Base-by-base conservation (phyloP, 2,113 vertebrate genomes). In the Sisor rabdophorus region DNA sequence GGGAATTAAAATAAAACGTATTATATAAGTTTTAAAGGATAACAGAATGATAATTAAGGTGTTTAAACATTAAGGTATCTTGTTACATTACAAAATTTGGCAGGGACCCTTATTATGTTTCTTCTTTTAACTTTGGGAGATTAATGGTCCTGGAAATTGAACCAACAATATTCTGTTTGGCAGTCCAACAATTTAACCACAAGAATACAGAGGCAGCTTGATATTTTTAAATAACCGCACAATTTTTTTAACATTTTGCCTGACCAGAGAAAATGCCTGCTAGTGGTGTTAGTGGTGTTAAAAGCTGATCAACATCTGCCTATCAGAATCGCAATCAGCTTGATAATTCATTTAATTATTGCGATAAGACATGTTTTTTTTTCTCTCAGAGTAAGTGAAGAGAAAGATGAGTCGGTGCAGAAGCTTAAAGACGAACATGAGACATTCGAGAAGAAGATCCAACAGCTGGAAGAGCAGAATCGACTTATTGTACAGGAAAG, bases 371-470 rank as follows among this genome's bases (percentile, higher is more conserved):
- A 4, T 36, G 11, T 71, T 56, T 32, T 56, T 32, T 48, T 30
- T 22, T 19, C 30, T 26, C 30, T 22, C 88, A 99, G 97, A 89
- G 91, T 98, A 73, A 98, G 93, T 22, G 95, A 98, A 88, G 96
- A 98, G 88, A 98, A 98, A 82, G 96, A 99, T 67, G 94, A 94
- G 84, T 97, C 95, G 0, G 92, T 94, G 77, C 94, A 94, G 80
- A 93, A 92, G 0, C 88, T 98, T 79, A 94, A 92, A 88, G 88
- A 94, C 22, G 95, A 98, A 80, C 95, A 99, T 72, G 93, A 93
- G 79, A 92, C 91, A 0, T 98, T 97, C 85, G 96, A 97, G 85
- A 93, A 89, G 90, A 97, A 95, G 86, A 97, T 99, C 82, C 93
- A 91, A 69, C 91, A 95, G 67, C 89, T 99, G 84, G 97, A 97